Evolutionary conservation across 2,113 vertebrate species (phyloP).

Genomic region (Phyllostomus discolor): DNA sequence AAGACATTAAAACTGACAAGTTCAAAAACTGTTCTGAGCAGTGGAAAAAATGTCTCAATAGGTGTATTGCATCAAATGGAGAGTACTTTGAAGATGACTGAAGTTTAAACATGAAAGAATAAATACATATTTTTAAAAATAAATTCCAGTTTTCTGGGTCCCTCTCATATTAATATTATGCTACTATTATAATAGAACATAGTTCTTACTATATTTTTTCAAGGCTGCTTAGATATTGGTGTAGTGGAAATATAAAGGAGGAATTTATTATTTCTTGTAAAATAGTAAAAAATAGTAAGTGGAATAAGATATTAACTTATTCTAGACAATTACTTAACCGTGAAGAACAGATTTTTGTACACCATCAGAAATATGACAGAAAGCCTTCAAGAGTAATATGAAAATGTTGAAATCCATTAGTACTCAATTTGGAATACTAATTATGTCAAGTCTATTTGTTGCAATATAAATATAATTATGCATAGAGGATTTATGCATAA

Average conservation of each 20-base stretch:
- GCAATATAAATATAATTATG: constrained; percentile 75
- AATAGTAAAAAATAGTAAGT: no score
- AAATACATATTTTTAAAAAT: no score
- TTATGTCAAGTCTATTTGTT: constrained; percentile 68
- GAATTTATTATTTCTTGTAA: neutral
- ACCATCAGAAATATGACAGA: constrained; percentile 64
- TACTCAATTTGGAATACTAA: constrained; percentile 70
- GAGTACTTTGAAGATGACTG: no score
- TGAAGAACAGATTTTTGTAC: constrained; percentile 59
- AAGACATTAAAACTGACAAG: no score
- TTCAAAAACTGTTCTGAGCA: no score
- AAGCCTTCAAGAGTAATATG: constrained; percentile 59
- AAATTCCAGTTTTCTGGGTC: no score
- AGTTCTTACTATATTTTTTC: neutral
- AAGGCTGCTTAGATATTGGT: neutral
- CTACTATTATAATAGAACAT: neutral
- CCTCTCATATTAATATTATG: neutral
- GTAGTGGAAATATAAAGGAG: neutral
- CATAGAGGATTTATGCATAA: constrained; percentile 65
- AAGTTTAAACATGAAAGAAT: no score
- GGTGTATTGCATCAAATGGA: no score
- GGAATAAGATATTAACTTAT: constrained; percentile 55
- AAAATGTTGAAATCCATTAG: constrained; percentile 72
- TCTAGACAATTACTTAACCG: constrained; percentile 61
- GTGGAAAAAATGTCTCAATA: no score